Percentiles rank a stretch among this genome's conserved stretches.
These are phyloP conservation scores for Aphelenchoides avenae DNA, from an alignment of 1,140 invertebrate species.

Conservation along the genomic window DNA sequence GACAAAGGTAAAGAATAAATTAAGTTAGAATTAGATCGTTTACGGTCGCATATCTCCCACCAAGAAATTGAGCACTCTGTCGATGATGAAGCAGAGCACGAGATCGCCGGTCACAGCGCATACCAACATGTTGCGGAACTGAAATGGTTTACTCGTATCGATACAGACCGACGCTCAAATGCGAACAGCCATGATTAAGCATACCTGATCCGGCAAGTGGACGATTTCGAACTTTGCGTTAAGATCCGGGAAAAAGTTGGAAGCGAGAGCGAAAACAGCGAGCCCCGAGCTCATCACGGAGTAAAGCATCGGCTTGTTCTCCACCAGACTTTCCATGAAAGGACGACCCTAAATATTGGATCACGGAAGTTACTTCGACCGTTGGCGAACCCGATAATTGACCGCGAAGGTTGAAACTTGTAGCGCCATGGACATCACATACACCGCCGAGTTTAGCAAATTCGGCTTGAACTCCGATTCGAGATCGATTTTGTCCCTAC, in stretches of 20 bases:
- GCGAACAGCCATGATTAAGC: background rate
- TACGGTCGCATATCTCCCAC: conserved; percentile 57
- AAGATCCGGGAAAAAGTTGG: conserved; percentile 61
- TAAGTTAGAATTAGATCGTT: too few species aligned
- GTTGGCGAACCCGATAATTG: conserved; percentile 79
- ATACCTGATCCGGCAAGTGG: conserved; percentile 61
- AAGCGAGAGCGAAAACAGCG: conserved; percentile 60
- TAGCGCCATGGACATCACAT: conserved; percentile 91
- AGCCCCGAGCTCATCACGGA: conserved; percentile 60
- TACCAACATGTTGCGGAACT: conserved; percentile 62
- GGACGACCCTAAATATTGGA: conserved; percentile 75
- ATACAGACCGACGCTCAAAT: background rate
- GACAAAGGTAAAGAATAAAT: too few species aligned
- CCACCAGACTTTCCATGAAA: conserved; percentile 89
- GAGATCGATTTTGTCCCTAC: conserved; percentile 66
- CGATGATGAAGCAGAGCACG: conserved; percentile 60
- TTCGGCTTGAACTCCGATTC: conserved; percentile 84
- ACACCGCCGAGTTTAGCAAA: conserved; percentile 93
- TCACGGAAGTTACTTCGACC: background rate
- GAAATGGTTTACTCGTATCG: too few species aligned
- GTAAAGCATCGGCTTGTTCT: conserved; percentile 87
- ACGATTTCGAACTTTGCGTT: conserved; percentile 62
- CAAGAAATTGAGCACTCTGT: conserved; percentile 60
- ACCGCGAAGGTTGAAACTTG: conserved; percentile 97
- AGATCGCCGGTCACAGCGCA: conserved; percentile 60